Base-by-base conservation (phyloP, 2,888 invertebrate genomes). In the Meiosimyza platycephala region DNA sequence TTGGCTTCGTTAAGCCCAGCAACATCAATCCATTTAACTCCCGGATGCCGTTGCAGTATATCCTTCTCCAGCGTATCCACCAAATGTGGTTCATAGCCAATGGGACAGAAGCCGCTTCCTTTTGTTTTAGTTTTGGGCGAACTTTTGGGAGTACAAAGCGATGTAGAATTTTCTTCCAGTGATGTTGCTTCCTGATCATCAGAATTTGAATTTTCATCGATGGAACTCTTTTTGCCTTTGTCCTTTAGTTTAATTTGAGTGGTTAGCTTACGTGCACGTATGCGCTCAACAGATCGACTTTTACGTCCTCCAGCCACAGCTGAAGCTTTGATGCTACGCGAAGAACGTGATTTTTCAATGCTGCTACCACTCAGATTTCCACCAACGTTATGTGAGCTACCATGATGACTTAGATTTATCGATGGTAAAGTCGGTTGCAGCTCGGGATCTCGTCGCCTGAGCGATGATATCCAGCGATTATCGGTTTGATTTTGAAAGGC, bases 41-140 rank as follows among this genome's bases (percentile, higher is more conserved):
- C 92, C 0, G 95, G 94, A 83, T 95, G 93, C 81, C 91, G 91
- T 86, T 94, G 94, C 57, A 96, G 88, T 75, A 96, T 95, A 83
- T 96, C 95, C 81, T 94, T 90, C 85, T 96, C 95, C 57, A 96
- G 85, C 16, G 93, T 93, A 76, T 95, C 95, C 1, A 95, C 93
- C 66, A 96, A 88, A 84, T 94, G 92, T 5, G 90, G 82, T 80
- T 93, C 95, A 82, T 92, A 93, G 6, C 95, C 94, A 6, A 90
- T 88, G 0, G 92, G 89, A 6, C 90, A 88, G 73, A 86, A 86
- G 66, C 80, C 78, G 78, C 86, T 85, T 6, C 78, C 73, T 78
- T 85, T 87, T 9, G 76, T 62, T 71, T 79, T 79, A 60, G 81
- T 85, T 78, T 84, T 86, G 52, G 85, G 86, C 18, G 86, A 86